Evolutionary conservation across 2,888 invertebrate genomes (phyloP), one percentile per base, ranked within the genome.

Genomic region (Sinopyrophorus schimmeli): DNA sequence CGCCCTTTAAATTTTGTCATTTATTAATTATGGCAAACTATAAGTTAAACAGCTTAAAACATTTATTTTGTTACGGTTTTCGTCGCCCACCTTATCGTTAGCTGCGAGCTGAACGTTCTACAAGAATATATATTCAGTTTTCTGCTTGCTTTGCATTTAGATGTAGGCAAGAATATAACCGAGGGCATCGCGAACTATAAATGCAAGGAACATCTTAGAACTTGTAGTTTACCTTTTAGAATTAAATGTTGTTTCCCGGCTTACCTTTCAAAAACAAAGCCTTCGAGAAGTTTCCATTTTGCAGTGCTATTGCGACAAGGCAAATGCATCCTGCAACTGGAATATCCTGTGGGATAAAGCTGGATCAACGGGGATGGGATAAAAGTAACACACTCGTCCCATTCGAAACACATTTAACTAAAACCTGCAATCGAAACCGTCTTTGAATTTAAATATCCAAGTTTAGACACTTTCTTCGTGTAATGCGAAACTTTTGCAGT

Each of bases 301-400:
- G 39, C 39, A 30, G 28, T 30, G 28, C 20, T 35, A 27, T 42
- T 17, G 24, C n/a, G 18, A 24, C 32, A 21, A 5, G 16, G 16
- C 34, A 28, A 34, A 40, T 47, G 47, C 47, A 47, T 39, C 34
- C 40, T 47, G 47, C 47, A 47, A 27, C 27, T 40, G 11, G 18
- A 32, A 40, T 40, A 47, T 47, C 39, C 40, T 6, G 12, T 6
- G 34, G 37, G 37, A 46, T 46, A 46, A 46, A 30, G 31, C 14
- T 17, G 40, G 47, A 47, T 47, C 39, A 47, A 32, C 28, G 2
- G 14, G 20, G n/a, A 28, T 16, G 9, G n/a, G 5, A 16, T 34
- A 42, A 34, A 42, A 42, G 31, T 32, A 42, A 32, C 23, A 24
- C 27, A 14, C 21, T 6, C 10, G 32, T 42, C 10, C 35, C 20